Evolutionary conservation across 2,113 vertebrate species (phyloP), one percentile per base, ranked within the genome.

Genomic region (Indicator maculatus): DNA sequence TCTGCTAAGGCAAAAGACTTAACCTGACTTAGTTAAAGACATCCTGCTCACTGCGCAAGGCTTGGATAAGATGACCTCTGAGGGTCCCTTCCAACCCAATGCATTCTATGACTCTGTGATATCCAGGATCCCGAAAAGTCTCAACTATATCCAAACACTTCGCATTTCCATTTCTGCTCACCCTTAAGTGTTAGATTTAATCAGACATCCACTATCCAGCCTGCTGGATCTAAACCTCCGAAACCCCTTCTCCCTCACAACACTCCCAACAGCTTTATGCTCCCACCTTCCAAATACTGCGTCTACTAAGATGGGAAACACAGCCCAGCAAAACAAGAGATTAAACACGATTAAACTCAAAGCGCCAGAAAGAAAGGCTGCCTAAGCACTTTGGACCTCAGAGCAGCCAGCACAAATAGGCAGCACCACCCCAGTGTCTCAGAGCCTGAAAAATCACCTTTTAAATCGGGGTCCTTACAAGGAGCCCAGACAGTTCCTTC

Each of bases 231-330:
- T 44, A 52, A 80, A 71, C 17, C 13, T 44, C 52, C 69, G 33
- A 52, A 83, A 71, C 16, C 11, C 38, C 52, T 66, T 53, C 56
- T 55, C 20, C 84, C 70, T 30, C 1, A 0, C 26, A 28, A 59
- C 9, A 27, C 1, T 41, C 5, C 26, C 45, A 23, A 21, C 56
- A 66, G 64, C 76, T n/a, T 47, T 13, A 13, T 0, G 12, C 4
- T 76, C 76, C 50, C 66, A 9, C 8, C 26, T 23, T 11, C 30
- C 16, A 66, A 56, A 73, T 1, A 27, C 19, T 0, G 0, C 2
- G 3, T 6, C 59, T 47, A 2, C 20, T 2, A 8, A 36, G 28
- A 16, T 24, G 31, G n/a, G 41, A 79, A 47, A 31, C 59, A 12
- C 41, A 28, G 47, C 16, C 3, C 50, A 47, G 39, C 56, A 47